Evolutionary conservation across 2,888 invertebrate genomes (phyloP), one percentile per base, ranked within the genome.

Genomic region (Morpho helenor): DNA sequence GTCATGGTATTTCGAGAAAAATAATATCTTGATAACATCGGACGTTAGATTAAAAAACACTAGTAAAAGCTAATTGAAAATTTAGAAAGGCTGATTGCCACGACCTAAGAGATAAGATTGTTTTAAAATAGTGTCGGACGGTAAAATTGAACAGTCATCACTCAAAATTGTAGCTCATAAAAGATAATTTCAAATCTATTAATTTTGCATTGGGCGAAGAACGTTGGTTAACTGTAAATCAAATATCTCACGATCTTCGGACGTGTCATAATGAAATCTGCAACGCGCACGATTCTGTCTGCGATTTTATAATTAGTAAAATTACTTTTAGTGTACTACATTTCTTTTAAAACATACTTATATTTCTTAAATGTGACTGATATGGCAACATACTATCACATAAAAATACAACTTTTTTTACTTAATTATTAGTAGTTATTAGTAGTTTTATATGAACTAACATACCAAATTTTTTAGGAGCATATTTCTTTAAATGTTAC

Each of bases 51-150:
- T 50, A 41, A 50, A 57, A 56, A 61, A 41, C 42, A 43, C 53
- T 49, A 50, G 55, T 61, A 56, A 56, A 54, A 62, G 58, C 39
- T 51, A 60, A 66, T 65, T 61, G 59, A 60, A 62, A 61, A 54
- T 56, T 60, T 63, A 65, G 66, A 67, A 67, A 65, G 66, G 57
- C 56, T 39, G 51, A 56, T 44, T 58, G 51, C 16, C 7, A 51
- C 43, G 52, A 63, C 63, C 61, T 60, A 58, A 48, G 62, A 50
- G 58, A 66, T 58, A 44, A 48, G 54, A 57, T 55, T n/a, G 49
- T 49, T 43, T 42, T 56, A 22, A 43, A 51, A 52, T 7, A 42
- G 8, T 47, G 47, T 47, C 47, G 7, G n/a, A 45, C 50, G 48
- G 46, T 52, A 7, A 49, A 54, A 53, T 49, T 57, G 48, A 50